Evolutionary conservation across 2,797 vertebrate species (phyloP).

Genomic region (Sardinella longiceps): DNA sequence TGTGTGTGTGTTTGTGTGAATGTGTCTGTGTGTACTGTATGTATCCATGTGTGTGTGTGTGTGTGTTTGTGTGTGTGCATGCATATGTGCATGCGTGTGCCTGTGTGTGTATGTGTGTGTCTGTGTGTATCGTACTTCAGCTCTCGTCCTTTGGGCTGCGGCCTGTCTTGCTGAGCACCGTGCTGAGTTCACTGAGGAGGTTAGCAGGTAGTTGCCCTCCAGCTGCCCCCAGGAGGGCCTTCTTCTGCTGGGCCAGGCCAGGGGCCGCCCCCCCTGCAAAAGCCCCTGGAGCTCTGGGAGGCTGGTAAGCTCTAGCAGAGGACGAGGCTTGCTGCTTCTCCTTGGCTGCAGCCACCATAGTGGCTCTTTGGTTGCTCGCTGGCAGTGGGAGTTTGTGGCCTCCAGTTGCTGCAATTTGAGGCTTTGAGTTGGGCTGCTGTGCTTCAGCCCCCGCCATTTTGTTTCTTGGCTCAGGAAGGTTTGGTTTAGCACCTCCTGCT

Average conservation of each 20-base stretch:
- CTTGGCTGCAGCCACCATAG: not conserved
- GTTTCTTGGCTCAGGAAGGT: not conserved
- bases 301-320: not conserved
- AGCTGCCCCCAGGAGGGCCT: conserved; percentile 18
- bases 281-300: conserved; percentile 13
- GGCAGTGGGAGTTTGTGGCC: not conserved
- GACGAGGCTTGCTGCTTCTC: not conserved
- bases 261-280: conserved; percentile 29
- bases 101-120: not conserved
- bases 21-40: no score
- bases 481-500: not conserved
- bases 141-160: conserved; percentile 67
- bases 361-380: not conserved
- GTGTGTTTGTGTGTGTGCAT: no score
- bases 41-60: no score
- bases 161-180: conserved; percentile 79
- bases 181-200: conserved; percentile 84
- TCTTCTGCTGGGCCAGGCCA: conserved; percentile 38
- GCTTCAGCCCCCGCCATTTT: not conserved
- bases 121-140: conserved; percentile 41
- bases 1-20: no score
- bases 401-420: not conserved
- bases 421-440: not conserved
- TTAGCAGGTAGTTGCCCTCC: conserved; percentile 73
- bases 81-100: no score